These are phyloP conservation scores for Zaprionus africanus DNA, from an alignment of 1,140 invertebrate species.

Conservation along the genomic window DNA sequence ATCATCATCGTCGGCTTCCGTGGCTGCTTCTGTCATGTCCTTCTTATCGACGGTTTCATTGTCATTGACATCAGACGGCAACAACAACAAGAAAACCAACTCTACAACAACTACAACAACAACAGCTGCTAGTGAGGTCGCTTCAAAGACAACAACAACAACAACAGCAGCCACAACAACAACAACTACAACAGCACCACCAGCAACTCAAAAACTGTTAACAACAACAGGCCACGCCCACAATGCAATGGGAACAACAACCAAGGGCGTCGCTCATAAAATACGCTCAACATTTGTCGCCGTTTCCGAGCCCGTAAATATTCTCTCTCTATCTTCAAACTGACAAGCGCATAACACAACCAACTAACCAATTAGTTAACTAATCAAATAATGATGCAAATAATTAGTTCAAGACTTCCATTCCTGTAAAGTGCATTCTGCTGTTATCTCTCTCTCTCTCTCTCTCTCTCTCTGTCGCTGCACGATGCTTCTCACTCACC, in stretches of 20 bases:
- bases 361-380: slow-evolving; percentile 25
- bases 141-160: slow-evolving; percentile 11
- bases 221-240: slow-evolving; percentile 49
- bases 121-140: not conserved
- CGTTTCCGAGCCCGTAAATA: slow-evolving; percentile 72
- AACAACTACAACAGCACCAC: slow-evolving; percentile 37
- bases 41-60: slow-evolving; percentile 46
- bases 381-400: not conserved
- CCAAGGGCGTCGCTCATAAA: slow-evolving; percentile 44
- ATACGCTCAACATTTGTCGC: slow-evolving; percentile 65
- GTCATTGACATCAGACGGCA: slow-evolving; percentile 31
- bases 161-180: slow-evolving; percentile 39
- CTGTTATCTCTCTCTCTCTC: not conserved
- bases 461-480: not conserved
- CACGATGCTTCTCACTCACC: not conserved
- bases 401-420: not conserved
- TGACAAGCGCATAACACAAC: not conserved
- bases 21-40: slow-evolving; percentile 20
- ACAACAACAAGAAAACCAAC: slow-evolving; percentile 20
- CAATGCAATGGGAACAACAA: slow-evolving; percentile 16
- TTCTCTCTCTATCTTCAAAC: slow-evolving; percentile 32
- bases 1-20: not conserved
- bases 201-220: slow-evolving; percentile 34
- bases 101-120: slow-evolving; percentile 22
- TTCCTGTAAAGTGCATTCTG: not conserved